Evolutionary conservation across 2,888 invertebrate species (phyloP), one percentile per base, ranked within the genome.

Genomic region (Eucriotettix oculatus): DNA sequence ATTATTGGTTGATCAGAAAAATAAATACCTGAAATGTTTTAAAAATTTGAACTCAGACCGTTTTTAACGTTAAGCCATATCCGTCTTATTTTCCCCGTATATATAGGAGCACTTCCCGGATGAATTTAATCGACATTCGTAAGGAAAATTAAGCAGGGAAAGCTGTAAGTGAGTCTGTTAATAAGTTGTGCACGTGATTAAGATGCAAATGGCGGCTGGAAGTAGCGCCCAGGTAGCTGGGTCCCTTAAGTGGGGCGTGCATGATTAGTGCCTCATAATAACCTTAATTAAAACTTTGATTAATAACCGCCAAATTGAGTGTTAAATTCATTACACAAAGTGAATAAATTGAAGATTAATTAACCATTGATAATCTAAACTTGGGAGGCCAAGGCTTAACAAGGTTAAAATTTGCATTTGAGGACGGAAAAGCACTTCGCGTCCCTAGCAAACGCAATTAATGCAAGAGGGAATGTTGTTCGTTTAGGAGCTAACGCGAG

Each of bases 261-360:
- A 70, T 64, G 63, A 65, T 66, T 65, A 65, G 65, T 63, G 64
- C 66, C 58, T 57, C 61, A 64, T 66, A 66, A 66, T 65, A 64
- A 65, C 63, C 72, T 75, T 76, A 75, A 77, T 78, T 76, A 76
- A 76, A 77, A 77, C 75, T 76, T 77, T 76, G 76, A 77, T 77
- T 77, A 77, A 77, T 76, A 76, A 76, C 75, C 76, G 73, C 75
- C 74, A 76, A 78, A 78, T 78, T 77, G 77, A 73, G 73, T 72
- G 74, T 73, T 74, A 74, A 74, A 73, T 74, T 73, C 72, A 73
- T 74, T 74, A 74, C 63, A 63, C 64, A 65, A 65, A 75, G 76
- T 75, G 75, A 76, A 76, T 75, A 76, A 76, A 76, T 75, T 75
- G 75, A 74, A 75, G 74, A 75, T 76, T 75, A 76, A 76, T 76